phyloP scores from a whole-genome alignment of 2,797 vertebrate species.

The Coccyzus lansbergi region DNA sequence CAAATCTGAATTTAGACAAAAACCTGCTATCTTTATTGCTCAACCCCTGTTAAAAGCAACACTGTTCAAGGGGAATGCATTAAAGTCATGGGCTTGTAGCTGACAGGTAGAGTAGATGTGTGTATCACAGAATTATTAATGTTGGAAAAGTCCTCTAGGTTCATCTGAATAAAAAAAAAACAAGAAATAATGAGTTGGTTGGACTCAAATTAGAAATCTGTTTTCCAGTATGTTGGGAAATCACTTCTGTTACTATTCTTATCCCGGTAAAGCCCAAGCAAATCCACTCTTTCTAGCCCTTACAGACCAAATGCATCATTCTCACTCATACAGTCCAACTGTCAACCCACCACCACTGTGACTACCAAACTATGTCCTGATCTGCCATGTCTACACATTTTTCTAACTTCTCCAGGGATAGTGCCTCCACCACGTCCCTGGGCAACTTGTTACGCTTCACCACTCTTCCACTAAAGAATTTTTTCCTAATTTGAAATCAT shows the following conservation, averaged over 20 bases:
- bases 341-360: no score
- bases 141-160: no score
- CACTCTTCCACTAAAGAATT: no score
- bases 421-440: no score
- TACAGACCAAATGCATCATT: constrained; percentile 35
- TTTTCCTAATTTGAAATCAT: background rate
- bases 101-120: background rate
- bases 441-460: no score
- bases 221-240: background rate
- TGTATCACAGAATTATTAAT: no score
- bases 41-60: background rate
- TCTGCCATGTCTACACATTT: no score
- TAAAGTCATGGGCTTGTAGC: background rate
- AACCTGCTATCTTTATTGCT: background rate
- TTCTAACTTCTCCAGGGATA: no score
- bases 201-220: background rate
- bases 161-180: background rate
- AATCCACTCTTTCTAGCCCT: background rate
- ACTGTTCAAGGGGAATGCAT: fast-evolving
- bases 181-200: background rate
- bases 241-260: background rate
- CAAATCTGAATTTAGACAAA: background rate
- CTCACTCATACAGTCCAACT: constrained; percentile 1
- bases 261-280: background rate
- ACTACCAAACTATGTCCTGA: no score